Percentiles rank a stretch among this genome's conserved stretches.
These are phyloP conservation scores for Perca fluviatilis DNA, from an alignment of 2,113 vertebrate genomes.

Conservation along the genomic window DNA sequence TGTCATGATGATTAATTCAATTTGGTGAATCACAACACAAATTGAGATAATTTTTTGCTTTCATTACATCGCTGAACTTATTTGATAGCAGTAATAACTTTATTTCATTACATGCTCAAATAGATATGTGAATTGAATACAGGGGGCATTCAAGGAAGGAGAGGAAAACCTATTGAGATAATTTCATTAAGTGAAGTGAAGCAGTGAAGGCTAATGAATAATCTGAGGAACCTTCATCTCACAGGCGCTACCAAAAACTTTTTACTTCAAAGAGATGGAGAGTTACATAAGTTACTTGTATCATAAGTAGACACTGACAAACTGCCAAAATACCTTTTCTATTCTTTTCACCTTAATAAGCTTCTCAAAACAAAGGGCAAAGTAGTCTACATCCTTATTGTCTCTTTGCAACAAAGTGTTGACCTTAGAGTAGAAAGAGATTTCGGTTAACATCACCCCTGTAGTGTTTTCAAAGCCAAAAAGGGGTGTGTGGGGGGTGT, in stretches of 20 bases:
- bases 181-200: slow-evolving; percentile 63
- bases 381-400: slow-evolving; percentile 1
- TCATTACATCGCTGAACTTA: slow-evolving; percentile 48
- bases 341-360: neutral
- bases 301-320: neutral
- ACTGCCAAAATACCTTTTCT: neutral
- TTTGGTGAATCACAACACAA: slow-evolving; percentile 54
- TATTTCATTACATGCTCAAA: slow-evolving; percentile 62
- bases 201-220: slow-evolving; percentile 23
- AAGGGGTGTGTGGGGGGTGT: too few relatives aligned
- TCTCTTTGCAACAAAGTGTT: slow-evolving; percentile 40
- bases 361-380: neutral
- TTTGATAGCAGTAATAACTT: slow-evolving; percentile 52
- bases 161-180: slow-evolving; percentile 42
- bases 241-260: slow-evolving; percentile 19
- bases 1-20: slow-evolving; percentile 44
- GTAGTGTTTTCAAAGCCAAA: slow-evolving; percentile 52
- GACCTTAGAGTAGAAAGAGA: slow-evolving; percentile 48
- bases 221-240: slow-evolving; percentile 44
- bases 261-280: slow-evolving; percentile 41
- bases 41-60: slow-evolving; percentile 50
- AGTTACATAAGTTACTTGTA: slow-evolving; percentile 19
- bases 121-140: slow-evolving; percentile 50
- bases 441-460: slow-evolving; percentile 39
- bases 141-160: slow-evolving; percentile 18